phyloP scores from a whole-genome alignment of 2,888 invertebrate species.

The Miltochrista miniata region DNA sequence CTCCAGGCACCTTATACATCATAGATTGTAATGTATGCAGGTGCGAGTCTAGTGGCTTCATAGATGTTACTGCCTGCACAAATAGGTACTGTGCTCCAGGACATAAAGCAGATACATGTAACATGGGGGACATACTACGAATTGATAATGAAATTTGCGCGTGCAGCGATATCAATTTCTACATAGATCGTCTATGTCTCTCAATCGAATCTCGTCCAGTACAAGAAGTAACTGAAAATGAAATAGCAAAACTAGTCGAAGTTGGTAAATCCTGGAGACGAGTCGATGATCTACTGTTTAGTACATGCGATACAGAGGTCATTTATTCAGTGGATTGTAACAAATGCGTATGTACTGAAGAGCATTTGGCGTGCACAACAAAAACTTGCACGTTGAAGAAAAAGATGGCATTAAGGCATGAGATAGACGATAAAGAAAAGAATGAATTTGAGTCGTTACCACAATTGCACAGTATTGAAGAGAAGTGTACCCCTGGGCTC shows the following conservation, averaged over 20 bases:
- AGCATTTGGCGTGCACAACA: slow-evolving; percentile 32
- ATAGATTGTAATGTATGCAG: slow-evolving; percentile 58
- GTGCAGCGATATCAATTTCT: slow-evolving; percentile 54
- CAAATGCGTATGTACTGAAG: slow-evolving; percentile 41
- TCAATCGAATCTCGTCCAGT: slow-evolving; percentile 28
- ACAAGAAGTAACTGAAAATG: slow-evolving; percentile 31
- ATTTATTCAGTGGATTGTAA: slow-evolving; percentile 50
- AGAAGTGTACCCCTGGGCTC: slow-evolving; percentile 44
- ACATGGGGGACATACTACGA: slow-evolving; percentile 48
- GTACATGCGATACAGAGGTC: slow-evolving; percentile 11
- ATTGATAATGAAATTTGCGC: slow-evolving; percentile 45
- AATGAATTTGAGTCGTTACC: slow-evolving; percentile 26
- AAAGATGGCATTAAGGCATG: slow-evolving; percentile 13
- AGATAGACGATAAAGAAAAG: not conserved
- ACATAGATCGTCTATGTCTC: slow-evolving; percentile 52
- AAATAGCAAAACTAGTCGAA: slow-evolving; percentile 33
- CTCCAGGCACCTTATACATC: slow-evolving; percentile 41
- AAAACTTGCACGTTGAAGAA: slow-evolving; percentile 24
- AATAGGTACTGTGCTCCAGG: slow-evolving; percentile 43
- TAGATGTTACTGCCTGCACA: slow-evolving; percentile 46
- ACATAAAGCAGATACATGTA: slow-evolving; percentile 48
- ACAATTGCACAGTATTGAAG: slow-evolving; percentile 24
- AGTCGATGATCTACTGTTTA: slow-evolving; percentile 3
- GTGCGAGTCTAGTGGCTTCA: slow-evolving; percentile 38
- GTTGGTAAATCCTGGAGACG: slow-evolving; percentile 27